These are phyloP conservation scores for Cliona cf. orientalis DNA, from an alignment of 37 sponge, comb jelly and placozoan genomes.

Conservation along the genomic window DNA sequence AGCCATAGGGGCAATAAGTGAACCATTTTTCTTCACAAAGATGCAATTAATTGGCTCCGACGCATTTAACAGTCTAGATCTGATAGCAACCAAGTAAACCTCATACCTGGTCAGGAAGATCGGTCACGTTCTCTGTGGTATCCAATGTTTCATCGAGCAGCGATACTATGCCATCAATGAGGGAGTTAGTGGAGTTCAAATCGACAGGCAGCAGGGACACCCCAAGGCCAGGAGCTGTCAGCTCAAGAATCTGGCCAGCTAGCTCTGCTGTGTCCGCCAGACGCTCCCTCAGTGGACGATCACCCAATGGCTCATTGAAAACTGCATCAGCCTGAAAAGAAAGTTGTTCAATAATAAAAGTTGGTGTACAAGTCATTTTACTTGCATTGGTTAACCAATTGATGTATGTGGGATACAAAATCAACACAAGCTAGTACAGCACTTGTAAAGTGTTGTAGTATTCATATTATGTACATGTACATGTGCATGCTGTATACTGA, in stretches of 20 bases:
- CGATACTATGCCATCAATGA: conserved; percentile 8
- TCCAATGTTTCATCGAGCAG: neutral
- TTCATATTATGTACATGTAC: no score
- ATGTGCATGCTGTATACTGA: no score
- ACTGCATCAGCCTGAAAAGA: conserved; percentile 7
- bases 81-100: no score
- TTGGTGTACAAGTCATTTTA: neutral
- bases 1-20: no score
- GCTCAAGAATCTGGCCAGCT: neutral
- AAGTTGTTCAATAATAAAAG: no score
- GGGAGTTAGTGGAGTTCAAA: conserved; percentile 38
- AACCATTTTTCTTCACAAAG: no score
- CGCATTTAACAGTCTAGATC: no score
- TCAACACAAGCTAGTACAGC: no score
- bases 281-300: neutral
- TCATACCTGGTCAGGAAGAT: neutral
- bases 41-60: no score
- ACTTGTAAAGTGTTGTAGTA: no score
- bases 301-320: neutral
- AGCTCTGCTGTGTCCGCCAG: neutral
- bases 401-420: no score
- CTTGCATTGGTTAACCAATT: no score
- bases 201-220: conserved; percentile 36
- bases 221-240: neutral
- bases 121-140: neutral